A percentile compares a stretch with the other conserved stretches of the same genome.
Evolutionary conservation across 2,797 vertebrate genomes (phyloP).

Genomic region (Peromyscus eremicus): DNA sequence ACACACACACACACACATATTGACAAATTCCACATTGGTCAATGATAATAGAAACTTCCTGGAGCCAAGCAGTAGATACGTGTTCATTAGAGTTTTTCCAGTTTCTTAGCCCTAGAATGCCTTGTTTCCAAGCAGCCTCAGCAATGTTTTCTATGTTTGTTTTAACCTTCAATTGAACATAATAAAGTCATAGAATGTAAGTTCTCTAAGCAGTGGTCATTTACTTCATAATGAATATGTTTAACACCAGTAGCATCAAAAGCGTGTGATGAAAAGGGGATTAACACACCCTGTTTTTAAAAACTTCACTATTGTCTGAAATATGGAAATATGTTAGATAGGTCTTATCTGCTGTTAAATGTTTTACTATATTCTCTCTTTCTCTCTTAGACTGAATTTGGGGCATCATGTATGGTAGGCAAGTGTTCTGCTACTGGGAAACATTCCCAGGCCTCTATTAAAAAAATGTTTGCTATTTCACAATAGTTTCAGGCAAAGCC

Average conservation of each 20-base stretch:
- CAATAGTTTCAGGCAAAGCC: not conserved
- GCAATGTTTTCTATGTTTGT: constrained; percentile 21
- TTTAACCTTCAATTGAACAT: constrained; percentile 44
- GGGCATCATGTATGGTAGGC: not conserved
- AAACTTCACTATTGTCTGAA: not conserved
- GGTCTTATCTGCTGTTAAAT: not conserved
- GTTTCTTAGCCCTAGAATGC: not conserved
- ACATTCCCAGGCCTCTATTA: not conserved
- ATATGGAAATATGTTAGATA: not conserved
- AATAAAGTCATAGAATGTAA: constrained; percentile 44
- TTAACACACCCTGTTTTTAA: not conserved
- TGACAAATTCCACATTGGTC: not conserved
- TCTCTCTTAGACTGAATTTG: not conserved
- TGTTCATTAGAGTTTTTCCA: not conserved
- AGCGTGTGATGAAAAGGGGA: not conserved
- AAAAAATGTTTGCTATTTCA: not conserved
- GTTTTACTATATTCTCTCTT: constrained; percentile 1
- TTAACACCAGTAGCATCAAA: not conserved
- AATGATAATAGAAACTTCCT: not conserved
- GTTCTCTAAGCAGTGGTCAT: not conserved
- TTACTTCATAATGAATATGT: constrained; percentile 28
- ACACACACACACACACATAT: too few species aligned
- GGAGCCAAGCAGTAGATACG: not conserved
- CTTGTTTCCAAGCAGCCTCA: constrained; percentile 27
- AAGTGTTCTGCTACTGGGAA: not conserved